phyloP scores from a whole-genome alignment of 1,140 invertebrate genomes.

The Drosophila nasuta region DNA sequence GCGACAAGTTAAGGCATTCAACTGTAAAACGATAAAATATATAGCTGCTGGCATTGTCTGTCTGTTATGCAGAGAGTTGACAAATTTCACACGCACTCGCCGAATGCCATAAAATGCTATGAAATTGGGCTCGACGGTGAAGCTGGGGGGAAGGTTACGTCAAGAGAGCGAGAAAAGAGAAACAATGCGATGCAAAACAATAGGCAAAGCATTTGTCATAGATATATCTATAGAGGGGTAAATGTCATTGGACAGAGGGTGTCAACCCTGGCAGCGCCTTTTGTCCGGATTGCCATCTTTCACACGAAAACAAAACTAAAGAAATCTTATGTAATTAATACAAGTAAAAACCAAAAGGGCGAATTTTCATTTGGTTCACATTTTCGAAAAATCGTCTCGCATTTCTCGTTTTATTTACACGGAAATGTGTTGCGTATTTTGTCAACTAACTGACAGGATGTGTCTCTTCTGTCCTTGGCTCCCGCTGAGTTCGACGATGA shows the following conservation, averaged over 20 bases:
- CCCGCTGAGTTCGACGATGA: conserved; percentile 5
- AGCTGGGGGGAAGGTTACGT: conserved; percentile 39
- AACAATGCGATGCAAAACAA: conserved; percentile 42
- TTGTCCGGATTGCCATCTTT: conserved; percentile 28
- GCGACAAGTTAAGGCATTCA: conserved; percentile 42
- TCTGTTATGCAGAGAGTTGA: conserved; percentile 41
- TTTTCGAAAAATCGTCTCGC: conserved; percentile 12
- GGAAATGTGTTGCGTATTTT: conserved; percentile 46
- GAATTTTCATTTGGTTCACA: conserved; percentile 16
- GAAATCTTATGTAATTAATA: conserved; percentile 58
- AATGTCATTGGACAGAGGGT: conserved; percentile 11
- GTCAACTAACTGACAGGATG: conserved; percentile 46
- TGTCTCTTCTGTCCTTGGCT: not conserved
- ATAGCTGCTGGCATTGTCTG: conserved; percentile 45
- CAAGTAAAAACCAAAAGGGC: not conserved
- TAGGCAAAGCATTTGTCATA: conserved; percentile 58
- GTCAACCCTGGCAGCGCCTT: conserved; percentile 33
- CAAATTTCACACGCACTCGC: conserved; percentile 65
- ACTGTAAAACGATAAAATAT: conserved; percentile 59
- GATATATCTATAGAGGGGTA: conserved; percentile 21
- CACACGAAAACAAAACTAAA: conserved; percentile 31
- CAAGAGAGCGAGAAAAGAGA: conserved; percentile 1
- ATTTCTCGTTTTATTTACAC: conserved; percentile 49
- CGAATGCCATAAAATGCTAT: conserved; percentile 50
- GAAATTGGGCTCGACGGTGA: conserved; percentile 38